Conservation (phyloP, 2,113 vertebrate species). For the Macroglossus sobrinus region DNA sequence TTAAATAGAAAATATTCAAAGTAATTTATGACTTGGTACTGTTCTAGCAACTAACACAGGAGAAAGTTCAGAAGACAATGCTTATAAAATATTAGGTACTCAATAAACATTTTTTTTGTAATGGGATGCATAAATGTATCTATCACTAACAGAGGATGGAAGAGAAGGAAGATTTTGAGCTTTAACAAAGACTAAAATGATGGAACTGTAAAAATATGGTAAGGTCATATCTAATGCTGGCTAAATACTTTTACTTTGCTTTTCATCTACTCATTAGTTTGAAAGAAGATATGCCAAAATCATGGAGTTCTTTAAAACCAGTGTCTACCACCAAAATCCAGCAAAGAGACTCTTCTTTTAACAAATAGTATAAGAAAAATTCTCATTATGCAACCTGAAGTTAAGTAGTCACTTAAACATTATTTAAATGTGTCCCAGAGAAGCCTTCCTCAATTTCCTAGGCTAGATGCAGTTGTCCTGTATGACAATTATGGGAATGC, state of each 20-base stretch:
- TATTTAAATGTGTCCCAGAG: not conserved
- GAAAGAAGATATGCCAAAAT: not conserved
- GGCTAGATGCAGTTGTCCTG: not conserved
- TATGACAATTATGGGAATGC: rapidly evolving
- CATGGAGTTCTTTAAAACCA: not conserved
- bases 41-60: not conserved
- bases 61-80: not conserved
- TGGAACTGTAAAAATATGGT: not conserved
- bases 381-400: not conserved
- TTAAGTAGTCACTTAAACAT: not conserved
- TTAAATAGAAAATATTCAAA: not conserved
- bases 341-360: not conserved
- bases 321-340: not conserved
- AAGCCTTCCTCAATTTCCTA: not conserved
- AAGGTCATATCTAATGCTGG: not conserved
- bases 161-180: not conserved
- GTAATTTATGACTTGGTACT: not conserved
- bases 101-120: not conserved
- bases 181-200: not conserved
- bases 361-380: not conserved
- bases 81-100: not conserved
- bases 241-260: not conserved
- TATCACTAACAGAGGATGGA: not conserved
- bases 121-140: not conserved
- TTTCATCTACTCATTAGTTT: not conserved